Conservation (phyloP, 2,888 invertebrate species). For the Lordiphosa andalusiaca region DNA sequence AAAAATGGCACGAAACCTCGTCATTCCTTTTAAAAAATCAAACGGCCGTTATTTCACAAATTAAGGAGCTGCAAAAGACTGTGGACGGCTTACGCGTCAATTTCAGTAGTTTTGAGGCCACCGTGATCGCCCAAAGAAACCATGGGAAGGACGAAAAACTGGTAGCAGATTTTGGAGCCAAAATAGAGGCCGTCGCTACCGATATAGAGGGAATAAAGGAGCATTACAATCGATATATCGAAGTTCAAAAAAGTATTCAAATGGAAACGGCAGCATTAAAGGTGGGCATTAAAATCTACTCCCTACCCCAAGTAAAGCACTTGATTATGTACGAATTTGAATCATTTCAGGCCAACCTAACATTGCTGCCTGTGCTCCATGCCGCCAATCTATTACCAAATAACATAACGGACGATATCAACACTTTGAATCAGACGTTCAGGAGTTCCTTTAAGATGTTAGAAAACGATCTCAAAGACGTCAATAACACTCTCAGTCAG, state of each 20-base stretch:
- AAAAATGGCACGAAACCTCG: constrained; percentile 86
- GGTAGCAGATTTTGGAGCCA: constrained; percentile 79
- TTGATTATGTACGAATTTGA: background rate
- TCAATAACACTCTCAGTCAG: constrained; percentile 77
- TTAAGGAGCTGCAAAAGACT: constrained; percentile 83
- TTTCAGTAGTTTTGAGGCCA: constrained; percentile 73
- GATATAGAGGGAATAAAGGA: constrained; percentile 78
- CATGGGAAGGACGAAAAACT: constrained; percentile 78
- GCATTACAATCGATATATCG: constrained; percentile 71
- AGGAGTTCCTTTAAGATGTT: constrained; percentile 60
- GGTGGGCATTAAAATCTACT: constrained; percentile 13
- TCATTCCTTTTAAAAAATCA: constrained; percentile 86
- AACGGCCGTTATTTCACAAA: constrained; percentile 82
- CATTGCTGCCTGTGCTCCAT: constrained; percentile 29
- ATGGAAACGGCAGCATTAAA: constrained; percentile 61
- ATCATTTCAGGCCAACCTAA: constrained; percentile 62
- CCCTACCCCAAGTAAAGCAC: background rate
- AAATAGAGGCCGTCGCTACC: constrained; percentile 76
- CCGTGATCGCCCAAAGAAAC: constrained; percentile 69
- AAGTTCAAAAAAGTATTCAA: constrained; percentile 65
- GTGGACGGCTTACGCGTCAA: constrained; percentile 82
- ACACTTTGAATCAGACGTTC: constrained; percentile 52
- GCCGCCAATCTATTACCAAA: constrained; percentile 53
- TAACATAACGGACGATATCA: constrained; percentile 63
- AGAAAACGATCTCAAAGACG: constrained; percentile 62